phyloP scores from a whole-genome alignment of 2,113 vertebrate species.

The Gavialis gangeticus region DNA sequence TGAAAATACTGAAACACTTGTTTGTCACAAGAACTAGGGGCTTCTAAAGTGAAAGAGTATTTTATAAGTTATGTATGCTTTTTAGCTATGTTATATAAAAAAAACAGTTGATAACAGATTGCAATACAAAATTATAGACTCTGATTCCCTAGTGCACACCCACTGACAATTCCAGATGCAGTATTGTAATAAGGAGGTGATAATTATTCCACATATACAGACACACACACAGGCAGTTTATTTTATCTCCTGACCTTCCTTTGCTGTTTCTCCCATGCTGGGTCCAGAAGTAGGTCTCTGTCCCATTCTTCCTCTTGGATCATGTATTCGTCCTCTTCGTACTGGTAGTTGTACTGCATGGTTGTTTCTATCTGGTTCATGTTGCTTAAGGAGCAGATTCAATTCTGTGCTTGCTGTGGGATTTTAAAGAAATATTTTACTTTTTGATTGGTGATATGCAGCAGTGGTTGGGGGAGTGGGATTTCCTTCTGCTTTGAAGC shows the following conservation, averaged over 20 bases:
- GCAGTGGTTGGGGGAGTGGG: background rate
- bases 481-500: background rate
- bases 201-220: background rate
- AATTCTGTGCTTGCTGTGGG: background rate
- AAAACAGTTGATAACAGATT: background rate
- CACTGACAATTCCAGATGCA: background rate
- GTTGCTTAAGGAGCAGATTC: slow-evolving; percentile 53
- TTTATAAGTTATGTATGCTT: background rate
- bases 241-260: slow-evolving; percentile 81
- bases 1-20: background rate
- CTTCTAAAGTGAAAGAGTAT: background rate
- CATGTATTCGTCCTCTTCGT: slow-evolving; percentile 86
- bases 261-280: slow-evolving; percentile 89
- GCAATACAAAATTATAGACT: background rate
- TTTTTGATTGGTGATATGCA: background rate
- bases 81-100: background rate
- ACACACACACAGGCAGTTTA: background rate
- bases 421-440: background rate
- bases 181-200: background rate
- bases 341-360: slow-evolving; percentile 85
- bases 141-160: background rate
- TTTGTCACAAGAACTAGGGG: background rate
- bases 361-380: slow-evolving; percentile 85
- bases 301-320: slow-evolving; percentile 89
- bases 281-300: slow-evolving; percentile 87